These are phyloP conservation scores for Pseudomyrmex dendroicus DNA, from an alignment of 1,140 invertebrate genomes.

Conservation along the genomic window DNA sequence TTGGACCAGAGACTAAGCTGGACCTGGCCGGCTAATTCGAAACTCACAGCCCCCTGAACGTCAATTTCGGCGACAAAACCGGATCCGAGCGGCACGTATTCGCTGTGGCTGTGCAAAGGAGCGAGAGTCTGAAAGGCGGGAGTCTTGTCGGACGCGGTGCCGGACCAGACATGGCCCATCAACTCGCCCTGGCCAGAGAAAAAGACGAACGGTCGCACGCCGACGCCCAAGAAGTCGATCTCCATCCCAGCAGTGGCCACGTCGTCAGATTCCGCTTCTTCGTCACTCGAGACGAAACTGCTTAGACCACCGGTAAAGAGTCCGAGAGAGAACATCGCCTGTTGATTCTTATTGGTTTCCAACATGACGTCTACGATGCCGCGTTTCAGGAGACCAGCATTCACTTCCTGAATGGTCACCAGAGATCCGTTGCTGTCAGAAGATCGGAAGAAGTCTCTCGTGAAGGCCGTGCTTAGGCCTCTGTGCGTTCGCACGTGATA, in stretches of 20 bases:
- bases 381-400: constrained; percentile 90
- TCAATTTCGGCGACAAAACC: constrained; percentile 91
- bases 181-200: constrained; percentile 94
- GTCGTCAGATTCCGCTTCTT: constrained; percentile 83
- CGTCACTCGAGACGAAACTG: constrained; percentile 86
- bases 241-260: constrained; percentile 94
- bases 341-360: constrained; percentile 84
- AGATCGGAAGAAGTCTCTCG: constrained; percentile 86
- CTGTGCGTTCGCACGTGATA: constrained; percentile 88
- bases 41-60: constrained; percentile 90
- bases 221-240: constrained; percentile 91
- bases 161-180: constrained; percentile 96
- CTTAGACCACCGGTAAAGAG: constrained; percentile 92
- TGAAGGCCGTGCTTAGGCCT: constrained; percentile 90
- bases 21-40: constrained; percentile 94
- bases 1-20: constrained; percentile 94
- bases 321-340: constrained; percentile 88
- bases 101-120: constrained; percentile 90
- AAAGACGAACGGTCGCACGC: constrained; percentile 93
- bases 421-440: constrained; percentile 89
- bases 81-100: constrained; percentile 89
- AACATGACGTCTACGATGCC: constrained; percentile 91
- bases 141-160: constrained; percentile 92
- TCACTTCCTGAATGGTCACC: constrained; percentile 91
- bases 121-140: constrained; percentile 92